Base-by-base conservation (phyloP, 2,113 vertebrate genomes). In the Onychostruthus taczanowskii region DNA sequence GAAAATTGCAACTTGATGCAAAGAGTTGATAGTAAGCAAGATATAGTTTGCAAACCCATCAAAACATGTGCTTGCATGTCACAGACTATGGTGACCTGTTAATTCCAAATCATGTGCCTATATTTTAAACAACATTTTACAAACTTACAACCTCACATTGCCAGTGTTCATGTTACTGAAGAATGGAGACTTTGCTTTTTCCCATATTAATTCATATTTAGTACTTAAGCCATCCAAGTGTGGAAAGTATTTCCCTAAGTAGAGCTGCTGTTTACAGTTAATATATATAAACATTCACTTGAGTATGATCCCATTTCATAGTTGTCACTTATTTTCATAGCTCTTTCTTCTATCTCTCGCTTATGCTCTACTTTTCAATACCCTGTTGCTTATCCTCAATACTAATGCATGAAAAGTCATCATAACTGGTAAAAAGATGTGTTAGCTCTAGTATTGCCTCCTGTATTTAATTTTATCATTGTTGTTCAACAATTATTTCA, bases 31-130 rank as follows among this genome's bases (percentile, higher is more conserved):
- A 93, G 79, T 59, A 70, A 90, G 56, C 78, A 96, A 90, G 91
- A 64, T 77, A 69, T 70, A 89, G 53, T 79, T 59, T 86, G 69
- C 77, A 91, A 93, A 95, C 90, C 46, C 92, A 88, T 87, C 77
- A 84, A 88, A 93, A 73, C n/a, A 70, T 87, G 61, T 92, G 33
- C 92, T 97, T 96, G 76, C 87, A 49, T 95, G 85, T 96, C 90
- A 90, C 75, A 93, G 59, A 80, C 79, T 95, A 84, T 95, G 93
- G 64, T 94, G 77, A 96, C 52, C 39, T 86, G 77, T 95, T 74
- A 76, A 76, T 90, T 97, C 75, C 93, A 87, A 96, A 95, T 95
- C 95, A 89, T 13, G 96, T 91, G 98, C 98, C 98, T 98, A 89
- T 97, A 97, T 91, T 97, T 95, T 95, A 90, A 75, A 84, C 19